Conservation (phyloP, 2,113 vertebrate species). For the Passerina amoena region DNA sequence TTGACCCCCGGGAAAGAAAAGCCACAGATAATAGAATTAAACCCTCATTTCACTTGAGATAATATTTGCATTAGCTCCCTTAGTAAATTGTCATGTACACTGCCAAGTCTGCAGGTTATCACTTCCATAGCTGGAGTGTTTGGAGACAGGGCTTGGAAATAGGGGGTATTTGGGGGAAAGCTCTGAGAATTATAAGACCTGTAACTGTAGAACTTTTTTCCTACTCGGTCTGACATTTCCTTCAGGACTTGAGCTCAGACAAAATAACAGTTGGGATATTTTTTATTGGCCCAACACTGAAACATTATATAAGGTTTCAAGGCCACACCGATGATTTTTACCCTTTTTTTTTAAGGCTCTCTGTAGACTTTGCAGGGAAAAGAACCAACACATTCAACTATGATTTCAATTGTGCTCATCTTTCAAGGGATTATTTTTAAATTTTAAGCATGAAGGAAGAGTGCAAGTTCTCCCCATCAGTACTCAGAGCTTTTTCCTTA, state of each 20-base stretch:
- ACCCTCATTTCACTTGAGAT: slow-evolving; percentile 78
- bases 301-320: slow-evolving; percentile 64
- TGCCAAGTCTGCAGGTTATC: slow-evolving; percentile 75
- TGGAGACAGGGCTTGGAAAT: slow-evolving; percentile 62
- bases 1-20: slow-evolving; percentile 80
- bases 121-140: slow-evolving; percentile 60
- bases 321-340: slow-evolving; percentile 45
- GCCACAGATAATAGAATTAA: slow-evolving; percentile 89
- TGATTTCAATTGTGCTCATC: slow-evolving; percentile 4
- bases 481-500: neutral
- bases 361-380: neutral
- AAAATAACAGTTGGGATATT: slow-evolving; percentile 50
- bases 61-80: slow-evolving; percentile 87
- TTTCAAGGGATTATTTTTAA: slow-evolving; percentile 25
- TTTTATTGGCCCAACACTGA: slow-evolving; percentile 62
- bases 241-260: slow-evolving; percentile 56
- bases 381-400: slow-evolving; percentile 32
- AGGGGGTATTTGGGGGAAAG: slow-evolving; percentile 59
- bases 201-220: slow-evolving; percentile 56
- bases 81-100: slow-evolving; percentile 71
- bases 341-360: slow-evolving; percentile 2
- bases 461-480: neutral
- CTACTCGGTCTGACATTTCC: slow-evolving; percentile 43
- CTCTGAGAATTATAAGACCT: slow-evolving; percentile 54
- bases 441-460: slow-evolving; percentile 21